Percentiles rank a stretch among this genome's conserved stretches.
phyloP scores from a whole-genome alignment of 2,797 vertebrate species.

The Phalanger gymnotis region DNA sequence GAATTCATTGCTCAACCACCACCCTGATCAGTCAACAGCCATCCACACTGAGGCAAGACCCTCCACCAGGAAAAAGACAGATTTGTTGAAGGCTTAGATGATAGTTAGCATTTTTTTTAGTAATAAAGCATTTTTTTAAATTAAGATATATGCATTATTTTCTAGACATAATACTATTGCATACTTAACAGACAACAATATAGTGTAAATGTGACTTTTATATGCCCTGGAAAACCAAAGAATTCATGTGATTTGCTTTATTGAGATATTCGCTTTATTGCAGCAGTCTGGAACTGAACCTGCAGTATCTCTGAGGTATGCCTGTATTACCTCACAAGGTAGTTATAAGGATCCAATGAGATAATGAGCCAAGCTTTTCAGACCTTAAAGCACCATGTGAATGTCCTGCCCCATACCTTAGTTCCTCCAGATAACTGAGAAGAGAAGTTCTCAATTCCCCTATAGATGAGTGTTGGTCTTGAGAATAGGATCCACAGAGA shows the following conservation, averaged over 20 bases:
- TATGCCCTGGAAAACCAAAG: neutral
- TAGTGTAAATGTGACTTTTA: neutral
- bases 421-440: neutral
- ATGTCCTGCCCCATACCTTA: neutral
- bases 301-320: neutral
- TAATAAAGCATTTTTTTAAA: neutral
- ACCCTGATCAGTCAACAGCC: neutral
- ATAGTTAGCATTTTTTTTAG: neutral
- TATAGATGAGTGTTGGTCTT: neutral
- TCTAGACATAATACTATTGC: neutral
- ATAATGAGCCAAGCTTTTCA: neutral
- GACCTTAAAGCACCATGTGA: neutral
- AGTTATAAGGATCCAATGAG: neutral
- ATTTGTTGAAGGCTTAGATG: neutral
- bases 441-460: neutral
- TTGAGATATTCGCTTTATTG: neutral
- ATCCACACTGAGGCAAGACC: neutral
- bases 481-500: neutral
- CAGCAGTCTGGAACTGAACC: neutral
- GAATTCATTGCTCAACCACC: neutral
- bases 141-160: neutral
- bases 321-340: neutral
- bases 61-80: neutral
- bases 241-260: neutral
- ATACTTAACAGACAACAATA: neutral